phyloP scores from a whole-genome alignment of 2,888 invertebrate genomes.

The Drosophila testacea region DNA sequence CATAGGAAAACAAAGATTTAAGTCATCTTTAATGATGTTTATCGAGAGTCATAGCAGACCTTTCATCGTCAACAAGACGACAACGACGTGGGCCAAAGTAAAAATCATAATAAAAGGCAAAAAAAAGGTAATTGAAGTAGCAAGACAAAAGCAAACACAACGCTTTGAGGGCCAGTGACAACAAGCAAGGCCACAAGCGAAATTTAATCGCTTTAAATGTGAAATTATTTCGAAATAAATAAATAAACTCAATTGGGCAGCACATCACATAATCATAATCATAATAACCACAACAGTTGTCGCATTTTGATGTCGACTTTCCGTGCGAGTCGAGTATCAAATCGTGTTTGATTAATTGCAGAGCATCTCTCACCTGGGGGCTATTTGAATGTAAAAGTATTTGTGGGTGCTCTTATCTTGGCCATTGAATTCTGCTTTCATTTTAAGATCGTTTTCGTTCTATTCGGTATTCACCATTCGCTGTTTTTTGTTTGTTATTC shows the following conservation, averaged over 20 bases:
- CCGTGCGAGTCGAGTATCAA: conserved; percentile 44
- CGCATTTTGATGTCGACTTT: conserved; percentile 59
- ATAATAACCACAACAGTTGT: conserved; percentile 42
- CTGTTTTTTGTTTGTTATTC: conserved; percentile 3
- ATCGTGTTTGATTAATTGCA: conserved; percentile 76
- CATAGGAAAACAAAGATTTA: conserved; percentile 19
- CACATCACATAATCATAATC: conserved; percentile 60
- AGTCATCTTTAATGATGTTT: conserved; percentile 25
- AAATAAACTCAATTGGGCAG: conserved; percentile 45
- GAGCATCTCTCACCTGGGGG: conserved; percentile 36
- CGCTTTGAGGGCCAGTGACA: conserved; percentile 34
- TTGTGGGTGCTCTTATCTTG: conserved; percentile 26
- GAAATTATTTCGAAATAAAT: conserved; percentile 66
- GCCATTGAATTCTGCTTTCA: conserved; percentile 53
- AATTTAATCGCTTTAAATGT: conserved; percentile 80
- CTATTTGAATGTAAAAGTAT: neutral
- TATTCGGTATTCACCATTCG: conserved; percentile 23
- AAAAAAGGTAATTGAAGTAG: conserved; percentile 50
- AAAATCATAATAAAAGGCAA: conserved; percentile 29
- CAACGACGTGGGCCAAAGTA: conserved; percentile 15
- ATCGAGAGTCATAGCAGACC: conserved; percentile 22
- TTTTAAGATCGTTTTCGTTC: conserved; percentile 54
- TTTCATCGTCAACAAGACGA: conserved; percentile 23
- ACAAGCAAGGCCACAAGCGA: conserved; percentile 71
- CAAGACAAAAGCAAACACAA: conserved; percentile 32